Base-by-base conservation (phyloP, 2,888 invertebrate genomes). In the Scaptomyza tumidula region DNA sequence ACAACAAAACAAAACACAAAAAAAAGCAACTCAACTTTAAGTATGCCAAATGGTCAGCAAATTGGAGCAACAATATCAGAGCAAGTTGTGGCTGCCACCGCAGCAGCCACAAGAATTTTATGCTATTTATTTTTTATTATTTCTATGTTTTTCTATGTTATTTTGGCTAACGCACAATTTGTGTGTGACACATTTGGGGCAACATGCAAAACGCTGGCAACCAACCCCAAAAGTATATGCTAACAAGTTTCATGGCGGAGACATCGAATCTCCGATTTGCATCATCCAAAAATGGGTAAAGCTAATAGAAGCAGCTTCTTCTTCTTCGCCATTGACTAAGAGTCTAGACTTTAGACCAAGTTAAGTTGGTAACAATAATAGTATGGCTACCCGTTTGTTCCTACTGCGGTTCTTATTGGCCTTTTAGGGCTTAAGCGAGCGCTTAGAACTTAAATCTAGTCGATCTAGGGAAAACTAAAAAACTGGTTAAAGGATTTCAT, bases 41-140 rank as follows among this genome's bases (percentile, higher is more conserved):
- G 71, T 83, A 83, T 79, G 86, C 81, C 83, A 83, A 84, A 83
- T 83, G 86, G 83, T 83, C 86, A 83, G 84, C 60, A 83, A 82
- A 86, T 86, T 80, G 70, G 82, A 78, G 72, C 81, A 81, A 56
- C 56, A 62, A 41, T 41, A 41, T 41, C 33, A 46, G 46, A 62
- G 52, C 70, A 41, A 64, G 49, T 49, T 14, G 41, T 9, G 24
- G 37, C 59, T 29, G 37, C 59, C n/a, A 27, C 33, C 9, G 19
- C 33, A 24, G 19, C 44, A 50, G 49, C 37, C 16, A 33, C 48
- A 41, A 41, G 41, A 41, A 41, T 41, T 9, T 39, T 39, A 11
- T 13, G 3, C 4, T 52, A 48, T 49, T 50, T 56, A 29, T 44
- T 35, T 6, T 7, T 45, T 62, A 19, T 11, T 10, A 2, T 29